Evolutionary conservation across 1,140 invertebrate genomes (phyloP).

Genomic region (Asobara japonica): DNA sequence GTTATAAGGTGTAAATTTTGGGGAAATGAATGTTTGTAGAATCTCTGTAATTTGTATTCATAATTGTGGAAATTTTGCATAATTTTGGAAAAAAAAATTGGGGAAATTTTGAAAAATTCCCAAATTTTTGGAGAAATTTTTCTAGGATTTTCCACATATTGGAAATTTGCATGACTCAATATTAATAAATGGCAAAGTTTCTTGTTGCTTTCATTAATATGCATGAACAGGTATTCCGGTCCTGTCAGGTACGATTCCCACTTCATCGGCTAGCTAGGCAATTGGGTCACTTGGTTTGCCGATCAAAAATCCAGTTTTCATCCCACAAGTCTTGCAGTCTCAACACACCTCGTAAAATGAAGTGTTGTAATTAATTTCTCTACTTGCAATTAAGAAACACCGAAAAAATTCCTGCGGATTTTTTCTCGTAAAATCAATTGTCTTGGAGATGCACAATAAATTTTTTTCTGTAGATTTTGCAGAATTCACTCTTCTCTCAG

Average conservation of each 20-base stretch:
- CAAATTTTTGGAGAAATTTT: not conserved
- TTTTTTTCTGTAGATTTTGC: too few species aligned
- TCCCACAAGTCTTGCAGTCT: not conserved
- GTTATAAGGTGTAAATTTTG: too few species aligned
- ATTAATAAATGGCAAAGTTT: not conserved
- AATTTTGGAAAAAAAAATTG: too few species aligned
- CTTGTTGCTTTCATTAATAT: not conserved
- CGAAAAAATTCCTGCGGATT: too few species aligned
- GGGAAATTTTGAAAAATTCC: not conserved
- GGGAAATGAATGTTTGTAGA: too few species aligned
- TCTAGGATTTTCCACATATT: too few species aligned
- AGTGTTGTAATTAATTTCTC: not conserved
- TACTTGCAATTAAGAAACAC: not conserved
- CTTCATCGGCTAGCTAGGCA: conserved; percentile 2
- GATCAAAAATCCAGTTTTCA: not conserved
- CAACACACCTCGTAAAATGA: not conserved
- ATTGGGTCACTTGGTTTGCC: conserved; percentile 19
- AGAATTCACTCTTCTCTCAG: too few species aligned
- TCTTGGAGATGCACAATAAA: too few species aligned
- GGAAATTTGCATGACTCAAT: too few species aligned
- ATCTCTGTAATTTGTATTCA: too few species aligned
- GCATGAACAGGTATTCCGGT: not conserved
- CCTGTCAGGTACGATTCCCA: not conserved
- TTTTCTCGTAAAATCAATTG: too few species aligned
- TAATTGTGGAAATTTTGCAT: too few species aligned